Conservation (phyloP, 2,113 vertebrate genomes). For the Papio anubis region DNA sequence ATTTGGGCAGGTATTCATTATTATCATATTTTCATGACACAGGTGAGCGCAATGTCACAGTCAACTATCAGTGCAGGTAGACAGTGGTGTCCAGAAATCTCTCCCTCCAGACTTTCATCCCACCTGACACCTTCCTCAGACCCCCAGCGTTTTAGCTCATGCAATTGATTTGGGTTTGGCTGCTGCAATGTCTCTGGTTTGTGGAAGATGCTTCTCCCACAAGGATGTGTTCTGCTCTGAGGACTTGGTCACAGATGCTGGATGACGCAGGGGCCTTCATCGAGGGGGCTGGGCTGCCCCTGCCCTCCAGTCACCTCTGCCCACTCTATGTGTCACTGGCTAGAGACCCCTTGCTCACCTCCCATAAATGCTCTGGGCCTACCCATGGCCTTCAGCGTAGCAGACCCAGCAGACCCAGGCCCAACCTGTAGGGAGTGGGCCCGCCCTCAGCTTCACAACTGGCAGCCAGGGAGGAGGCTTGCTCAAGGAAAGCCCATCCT, state of each 20-base stretch:
- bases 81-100: background rate
- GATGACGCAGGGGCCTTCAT: background rate
- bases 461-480: background rate
- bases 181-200: fast-evolving
- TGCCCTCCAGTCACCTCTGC: fast-evolving
- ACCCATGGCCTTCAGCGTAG: background rate
- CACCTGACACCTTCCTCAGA: background rate
- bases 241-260: background rate
- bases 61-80: background rate
- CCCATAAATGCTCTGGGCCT: background rate
- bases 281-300: fast-evolving
- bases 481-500: background rate
- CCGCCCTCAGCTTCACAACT: background rate
- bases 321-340: fast-evolving
- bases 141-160: background rate
- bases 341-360: background rate
- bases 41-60: background rate
- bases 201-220: background rate
- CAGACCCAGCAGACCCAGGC: background rate
- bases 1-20: background rate
- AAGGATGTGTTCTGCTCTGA: background rate
- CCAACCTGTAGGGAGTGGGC: background rate
- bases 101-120: background rate
- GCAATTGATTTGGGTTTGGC: background rate
- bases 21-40: background rate